Evolutionary conservation across 2,797 vertebrate genomes (phyloP), one percentile per base, ranked within the genome.

Genomic region (Lindbergichthys nudifrons): DNA sequence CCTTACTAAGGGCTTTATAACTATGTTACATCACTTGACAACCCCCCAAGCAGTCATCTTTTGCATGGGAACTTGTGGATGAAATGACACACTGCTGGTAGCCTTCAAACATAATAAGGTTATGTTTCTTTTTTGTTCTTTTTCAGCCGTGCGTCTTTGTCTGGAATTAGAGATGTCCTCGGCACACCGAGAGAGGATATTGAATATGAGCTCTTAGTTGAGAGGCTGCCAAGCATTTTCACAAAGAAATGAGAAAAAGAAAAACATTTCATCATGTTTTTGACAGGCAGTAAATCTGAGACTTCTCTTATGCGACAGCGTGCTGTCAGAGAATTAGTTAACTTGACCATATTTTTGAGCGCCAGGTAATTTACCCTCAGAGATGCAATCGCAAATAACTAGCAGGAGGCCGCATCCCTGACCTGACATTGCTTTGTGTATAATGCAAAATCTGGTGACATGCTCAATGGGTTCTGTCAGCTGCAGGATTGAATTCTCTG

Each of bases 381-480:
- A 92, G 93, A 94, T 93, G 93, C 91, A 89, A 92, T 93, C 79
- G 88, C 92, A 91, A 92, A 93, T 93, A 92, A 92, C 92, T 93
- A 91, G 92, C 92, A 85, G 92, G 90, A 94, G 91, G 91, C 92
- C 83, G 76, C 92, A 93, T 94, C 90, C 92, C 92, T 94, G 93
- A 94, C 94, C 93, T 93, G 94, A 94, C 93, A 94, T 92, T 93
- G 93, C 94, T 93, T 93, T 94, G 92, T 95, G 93, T 93, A 94
- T 93, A 94, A 94, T 95, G 93, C 93, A 94, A 93, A 94, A 93
- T 92, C 87, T 89, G 71, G 94, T 94, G 94, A 94, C 94, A 94
- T 90, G 89, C 92, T 95, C 94, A 94, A 95, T 94, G 92, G 93
- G 89, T 93, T 94, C 92, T 95, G 95, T 94, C 95, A 95, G 92